Base-by-base conservation (phyloP, 2,113 vertebrate species). In the Psammodynastes pulverulentus region DNA sequence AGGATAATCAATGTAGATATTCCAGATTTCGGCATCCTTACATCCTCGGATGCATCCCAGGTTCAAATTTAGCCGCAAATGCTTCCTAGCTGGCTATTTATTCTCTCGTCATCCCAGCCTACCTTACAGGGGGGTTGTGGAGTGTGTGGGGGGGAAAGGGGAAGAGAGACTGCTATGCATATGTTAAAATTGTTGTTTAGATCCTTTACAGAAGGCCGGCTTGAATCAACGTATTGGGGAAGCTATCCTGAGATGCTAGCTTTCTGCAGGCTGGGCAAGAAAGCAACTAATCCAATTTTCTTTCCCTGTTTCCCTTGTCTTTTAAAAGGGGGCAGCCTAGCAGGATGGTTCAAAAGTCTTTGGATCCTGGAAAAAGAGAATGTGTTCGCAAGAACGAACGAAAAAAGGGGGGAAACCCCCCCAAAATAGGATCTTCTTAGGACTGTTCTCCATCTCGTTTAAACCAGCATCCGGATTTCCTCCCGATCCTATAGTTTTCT, bases 231-330 rank as follows among this genome's bases (percentile, higher is more conserved):
- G 0, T 39, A 8, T 2, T 2, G 6, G 67, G 12, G 34, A 79
- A 2, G 2, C 26, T 49, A 1, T n/a, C 52, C 34, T 54, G 21
- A 45, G n/a, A 43, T 9, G 34, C 87, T 88, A 54, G 51, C 51
- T 43, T 54, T 58, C 53, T 56, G 7, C 26, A n/a, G 21, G 53
- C 26, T 26, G 5, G 45, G 5, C 6, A 67, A n/a, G 12, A 29
- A 51, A 86, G 85, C 26, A n/a, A 26, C 24, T 49, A 29, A 19
- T 2, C 34, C 1, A 17, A 19, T 19, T 34, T 72, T 17, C 12
- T 72, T 34, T n/a, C 0, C 4, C 26, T 4, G n/a, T 12, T 2
- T 5, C 29, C 13, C 5, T 34, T 2, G 5, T 15, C 67, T 39
- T 79, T 79, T 19, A 39, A 79, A 79, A 39, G 1, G 67, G 67